Percentiles rank a stretch among this genome's conserved stretches.
phyloP scores from a whole-genome alignment of 2,888 invertebrate genomes.

The Limnephilus lunatus region DNA sequence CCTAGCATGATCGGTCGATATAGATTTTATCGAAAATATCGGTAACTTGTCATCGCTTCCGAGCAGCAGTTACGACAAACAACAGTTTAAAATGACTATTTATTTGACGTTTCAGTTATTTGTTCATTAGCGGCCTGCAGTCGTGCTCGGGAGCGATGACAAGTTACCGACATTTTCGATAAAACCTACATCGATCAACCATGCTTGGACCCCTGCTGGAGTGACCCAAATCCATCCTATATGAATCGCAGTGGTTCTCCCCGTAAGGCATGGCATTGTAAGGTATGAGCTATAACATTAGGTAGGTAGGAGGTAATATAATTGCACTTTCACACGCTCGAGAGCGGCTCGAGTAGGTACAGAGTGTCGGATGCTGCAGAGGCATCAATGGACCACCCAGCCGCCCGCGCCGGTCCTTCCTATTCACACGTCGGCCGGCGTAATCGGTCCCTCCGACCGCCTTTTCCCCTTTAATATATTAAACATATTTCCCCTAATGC shows the following conservation, averaged over 20 bases:
- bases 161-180: too few species aligned
- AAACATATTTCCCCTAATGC: slow-evolving; percentile 59
- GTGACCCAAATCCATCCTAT: neutral
- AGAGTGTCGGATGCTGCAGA: slow-evolving; percentile 17
- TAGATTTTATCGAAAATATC: too few species aligned
- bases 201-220: too few species aligned
- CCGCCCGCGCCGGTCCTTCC: slow-evolving; percentile 60
- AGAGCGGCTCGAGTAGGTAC: neutral
- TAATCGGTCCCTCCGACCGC: slow-evolving; percentile 48
- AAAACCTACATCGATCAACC: too few species aligned
- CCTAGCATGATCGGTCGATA: too few species aligned
- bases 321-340: slow-evolving; percentile 58
- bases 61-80: too few species aligned
- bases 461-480: slow-evolving; percentile 64
- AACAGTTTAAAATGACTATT: too few species aligned
- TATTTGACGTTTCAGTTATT: too few species aligned
- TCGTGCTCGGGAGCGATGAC: too few species aligned
- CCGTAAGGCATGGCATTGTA: neutral
- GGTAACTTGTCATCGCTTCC: too few species aligned
- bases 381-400: slow-evolving; percentile 36
- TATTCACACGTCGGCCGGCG: slow-evolving; percentile 55
- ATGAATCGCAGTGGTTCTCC: neutral
- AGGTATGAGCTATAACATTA: neutral
- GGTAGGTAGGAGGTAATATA: slow-evolving; percentile 23
- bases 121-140: too few species aligned